Base-by-base conservation (phyloP, 53 echinoderm and acorn worm species). In the Henricia sp. region DNA sequence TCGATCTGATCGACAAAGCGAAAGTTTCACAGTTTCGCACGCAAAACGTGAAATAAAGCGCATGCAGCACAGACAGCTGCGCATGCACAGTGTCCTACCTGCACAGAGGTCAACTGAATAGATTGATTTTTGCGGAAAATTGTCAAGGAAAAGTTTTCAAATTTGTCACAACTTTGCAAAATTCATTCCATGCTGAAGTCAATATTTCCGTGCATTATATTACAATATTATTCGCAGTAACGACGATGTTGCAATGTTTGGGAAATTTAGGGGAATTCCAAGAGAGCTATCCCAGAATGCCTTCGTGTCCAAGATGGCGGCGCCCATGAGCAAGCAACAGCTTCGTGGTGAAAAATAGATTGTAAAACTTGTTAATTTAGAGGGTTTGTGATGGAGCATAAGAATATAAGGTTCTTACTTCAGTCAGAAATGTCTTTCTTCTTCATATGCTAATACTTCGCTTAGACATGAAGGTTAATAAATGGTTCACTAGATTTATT, bases 241-340 rank as follows among this genome's bases (percentile, higher is more conserved):
- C 1, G 37, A 20, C 37, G 10, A 68, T 68, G 11, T 68, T 71
- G 71, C 71, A 50, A 71, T 37, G 21, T 72, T 51, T 17, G 17
- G 33, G 35, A 29, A 29, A 16, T 23, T 11, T 1, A 35, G 71
- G 71, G 71, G 50, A 71, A 71, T 52, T 74, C 74, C 74, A 27
- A 26, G 41, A 68, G 23, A 39, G 39, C 68, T 40, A 55, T 53
- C 74, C 74, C 74, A 74, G 36, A 74, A 74, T 74, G 38, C 74
- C 38, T 37, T 16, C 19, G 8, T 21, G 56, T 36, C 37, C 52
- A 74, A 74, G 36, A 74, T 74, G 74, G 74, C 74, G 12, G 74
- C 74, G 74, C 74, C 74, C 74, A 74, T 53, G 26, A n/a, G n/a
- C n/a, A n/a, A n/a, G n/a, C n/a, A n/a, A n/a, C n/a, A n/a, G n/a